Evolutionary conservation across 2,797 vertebrate genomes (phyloP), one percentile per base, ranked within the genome.

Genomic region (Craterocephalus amniculus): DNA sequence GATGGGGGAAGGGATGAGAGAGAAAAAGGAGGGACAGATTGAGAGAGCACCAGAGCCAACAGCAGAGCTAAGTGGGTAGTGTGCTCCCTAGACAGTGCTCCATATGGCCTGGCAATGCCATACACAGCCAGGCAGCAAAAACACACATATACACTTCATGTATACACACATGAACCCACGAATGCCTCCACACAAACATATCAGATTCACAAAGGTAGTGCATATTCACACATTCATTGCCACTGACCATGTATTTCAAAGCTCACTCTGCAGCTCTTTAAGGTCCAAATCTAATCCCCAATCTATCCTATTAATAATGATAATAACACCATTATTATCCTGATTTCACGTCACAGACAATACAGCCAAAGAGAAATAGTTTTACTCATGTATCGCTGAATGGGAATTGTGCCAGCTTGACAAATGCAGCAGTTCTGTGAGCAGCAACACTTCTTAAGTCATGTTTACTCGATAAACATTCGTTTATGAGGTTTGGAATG

Each of bases 41-140:
- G 92, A 92, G 84, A 81, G 81, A 91, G 87, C 83, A 91, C 83
- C 88, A 89, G 85, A 91, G 88, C 90, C 91, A 91, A 89, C 90
- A 92, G 90, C 82, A 87, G 87, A 93, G 91, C 83, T 93, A 93
- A 92, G 91, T 92, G 90, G 88, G 92, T 92, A 91, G 92, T 92
- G 91, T 89, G 88, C 90, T 94, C 91, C 91, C 92, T 88, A 92
- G 93, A 92, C 91, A 91, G 92, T 45, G 80, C 71, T 91, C 93
- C 93, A 94, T 94, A 94, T 94, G 94, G 93, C 90, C 88, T 91
- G 87, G 87, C 92, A 93, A 87, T 63, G 79, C 84, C 83, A 90
- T 81, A 85, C 87, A 90, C 83, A 85, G 85, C 70, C 81, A 85
- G 65, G 75, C 87, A 83, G 74, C 82, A 81, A 83, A 83, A 71